Percentiles rank a stretch among this genome's conserved stretches.
Evolutionary conservation across 2,797 vertebrate genomes (phyloP).

Genomic region (Erithacus rubecula): DNA sequence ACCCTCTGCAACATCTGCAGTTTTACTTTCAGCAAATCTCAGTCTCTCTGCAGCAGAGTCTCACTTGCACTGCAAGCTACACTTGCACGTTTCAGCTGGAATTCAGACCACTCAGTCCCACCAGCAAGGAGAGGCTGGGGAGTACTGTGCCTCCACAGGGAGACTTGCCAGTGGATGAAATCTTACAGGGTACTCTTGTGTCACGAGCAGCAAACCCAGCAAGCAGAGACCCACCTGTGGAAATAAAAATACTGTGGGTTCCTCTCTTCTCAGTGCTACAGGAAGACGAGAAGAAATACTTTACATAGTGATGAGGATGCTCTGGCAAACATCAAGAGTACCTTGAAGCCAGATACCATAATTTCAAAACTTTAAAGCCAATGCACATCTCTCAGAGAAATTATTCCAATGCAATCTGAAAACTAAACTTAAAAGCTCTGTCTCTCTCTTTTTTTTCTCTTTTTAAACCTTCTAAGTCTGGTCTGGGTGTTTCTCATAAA

Average conservation of each 20-base stretch:
- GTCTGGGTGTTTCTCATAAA: background rate
- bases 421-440: background rate
- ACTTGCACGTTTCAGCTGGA: background rate
- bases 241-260: background rate
- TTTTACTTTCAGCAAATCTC: slow-evolving; percentile 48
- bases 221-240: background rate
- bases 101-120: slow-evolving; percentile 36
- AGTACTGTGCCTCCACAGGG: background rate
- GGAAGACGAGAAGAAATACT: background rate
- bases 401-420: background rate
- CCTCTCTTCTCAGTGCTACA: background rate
- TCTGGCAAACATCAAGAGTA: background rate
- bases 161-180: background rate
- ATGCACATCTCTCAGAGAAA: background rate
- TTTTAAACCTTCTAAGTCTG: background rate
- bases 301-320: background rate
- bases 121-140: background rate
- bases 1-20: background rate
- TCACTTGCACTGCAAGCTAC: background rate
- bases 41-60: background rate
- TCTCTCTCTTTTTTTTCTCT: rapidly evolving
- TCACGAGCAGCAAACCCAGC: background rate
- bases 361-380: slow-evolving; percentile 1
- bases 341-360: background rate
- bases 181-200: background rate